A percentile compares a stretch with the other conserved stretches of the same genome.
These are phyloP conservation scores for Pseudopleuronectes americanus DNA, from an alignment of 2,797 vertebrate genomes.

Conservation along the genomic window DNA sequence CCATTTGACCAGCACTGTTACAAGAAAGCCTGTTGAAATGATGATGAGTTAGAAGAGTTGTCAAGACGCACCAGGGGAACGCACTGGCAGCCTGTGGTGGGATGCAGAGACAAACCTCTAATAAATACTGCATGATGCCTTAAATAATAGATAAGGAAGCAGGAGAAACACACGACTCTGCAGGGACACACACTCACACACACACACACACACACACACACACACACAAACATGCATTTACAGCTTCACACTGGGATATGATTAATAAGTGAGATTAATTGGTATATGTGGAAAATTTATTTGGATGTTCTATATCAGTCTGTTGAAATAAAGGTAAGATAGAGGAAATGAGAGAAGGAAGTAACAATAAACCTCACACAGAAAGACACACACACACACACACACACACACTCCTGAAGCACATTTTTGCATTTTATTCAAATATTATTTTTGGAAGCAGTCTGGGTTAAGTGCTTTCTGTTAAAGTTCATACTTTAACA, in stretches of 20 bases:
- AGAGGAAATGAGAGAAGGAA: constrained; percentile 6
- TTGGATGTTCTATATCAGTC: constrained; percentile 53
- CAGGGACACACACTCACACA: constrained; percentile 20
- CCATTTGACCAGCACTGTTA: constrained; percentile 7
- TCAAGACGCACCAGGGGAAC: constrained; percentile 30
- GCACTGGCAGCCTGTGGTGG: constrained; percentile 44
- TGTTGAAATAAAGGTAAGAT: constrained; percentile 57
- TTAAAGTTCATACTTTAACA: constrained; percentile 44
- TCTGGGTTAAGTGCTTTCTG: constrained; percentile 34
- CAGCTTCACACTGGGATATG: constrained; percentile 6
- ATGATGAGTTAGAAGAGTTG: constrained; percentile 40
- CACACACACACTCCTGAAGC: constrained; percentile 23
- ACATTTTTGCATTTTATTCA: constrained; percentile 18
- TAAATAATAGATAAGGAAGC: constrained; percentile 66
- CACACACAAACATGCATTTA: constrained; percentile 4
- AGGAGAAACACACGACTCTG: constrained; percentile 49
- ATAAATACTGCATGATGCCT: constrained; percentile 63
- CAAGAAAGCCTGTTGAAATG: constrained; percentile 27
- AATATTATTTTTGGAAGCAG: constrained; percentile 20
- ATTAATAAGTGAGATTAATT: constrained; percentile 34
- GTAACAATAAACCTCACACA: background rate
- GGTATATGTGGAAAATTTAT: constrained; percentile 44
- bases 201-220: background rate
- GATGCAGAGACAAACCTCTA: constrained; percentile 59
- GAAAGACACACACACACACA: background rate